Evolutionary conservation across 1,140 invertebrate genomes (phyloP).

Genomic region (Coelopa frigida): DNA sequence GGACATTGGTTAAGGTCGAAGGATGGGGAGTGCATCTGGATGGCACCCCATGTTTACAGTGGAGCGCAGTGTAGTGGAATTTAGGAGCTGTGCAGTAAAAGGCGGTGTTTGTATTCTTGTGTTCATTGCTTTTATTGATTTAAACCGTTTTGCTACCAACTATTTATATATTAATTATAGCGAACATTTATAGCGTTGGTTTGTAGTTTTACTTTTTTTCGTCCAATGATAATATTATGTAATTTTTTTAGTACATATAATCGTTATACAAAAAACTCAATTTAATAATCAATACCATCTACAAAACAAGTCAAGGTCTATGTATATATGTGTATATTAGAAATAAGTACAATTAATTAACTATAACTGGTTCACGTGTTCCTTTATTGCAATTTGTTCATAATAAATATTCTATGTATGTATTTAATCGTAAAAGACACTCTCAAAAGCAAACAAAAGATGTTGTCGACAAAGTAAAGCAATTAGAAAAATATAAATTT

Average conservation of each 20-base stretch:
- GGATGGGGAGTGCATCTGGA: slow-evolving; percentile 92
- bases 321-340: slow-evolving; percentile 3
- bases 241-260: neutral
- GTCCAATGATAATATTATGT: neutral
- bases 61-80: slow-evolving; percentile 53
- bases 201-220: neutral
- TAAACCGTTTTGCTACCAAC: slow-evolving; percentile 6
- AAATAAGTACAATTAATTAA: neutral
- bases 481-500: slow-evolving; percentile 3
- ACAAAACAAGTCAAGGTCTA: slow-evolving; percentile 5
- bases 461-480: no score
- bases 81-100: neutral
- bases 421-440: no score
- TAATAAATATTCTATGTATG: no score
- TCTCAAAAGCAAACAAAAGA: no score
- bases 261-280: neutral
- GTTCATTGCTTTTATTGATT: slow-evolving; percentile 1
- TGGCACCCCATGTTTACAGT: slow-evolving; percentile 93
- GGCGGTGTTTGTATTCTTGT: neutral
- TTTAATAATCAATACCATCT: slow-evolving; percentile 6
- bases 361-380: no score
- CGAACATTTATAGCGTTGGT: slow-evolving; percentile 5
- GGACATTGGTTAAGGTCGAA: slow-evolving; percentile 96
- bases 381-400: no score
- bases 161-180: slow-evolving; percentile 3